Percentiles rank a stretch among this genome's conserved stretches.
Evolutionary conservation across 1,140 invertebrate genomes (phyloP).

Genomic region (Hycleus phaleratus): DNA sequence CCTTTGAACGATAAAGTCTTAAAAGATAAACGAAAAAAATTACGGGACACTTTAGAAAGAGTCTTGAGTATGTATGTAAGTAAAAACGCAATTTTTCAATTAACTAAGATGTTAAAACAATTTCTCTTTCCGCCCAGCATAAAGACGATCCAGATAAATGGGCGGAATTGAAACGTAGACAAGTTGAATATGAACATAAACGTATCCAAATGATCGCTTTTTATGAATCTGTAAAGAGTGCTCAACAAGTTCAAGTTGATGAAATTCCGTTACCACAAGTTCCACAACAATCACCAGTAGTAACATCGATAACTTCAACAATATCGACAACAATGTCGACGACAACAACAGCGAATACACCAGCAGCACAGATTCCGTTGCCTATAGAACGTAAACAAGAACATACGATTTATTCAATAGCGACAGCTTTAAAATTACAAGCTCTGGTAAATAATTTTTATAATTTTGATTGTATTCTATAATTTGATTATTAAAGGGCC

Average conservation of each 20-base stretch:
- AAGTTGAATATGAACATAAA: slow-evolving; percentile 89
- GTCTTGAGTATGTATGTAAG: slow-evolving; percentile 95
- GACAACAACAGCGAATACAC: slow-evolving; percentile 8
- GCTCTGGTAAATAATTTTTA: slow-evolving; percentile 24
- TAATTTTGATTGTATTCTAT: not conserved
- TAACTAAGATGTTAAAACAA: not conserved
- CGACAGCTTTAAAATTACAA: slow-evolving; percentile 38
- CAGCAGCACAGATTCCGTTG: slow-evolving; percentile 60
- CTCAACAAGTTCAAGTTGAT: slow-evolving; percentile 92
- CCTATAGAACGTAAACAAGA: slow-evolving; percentile 46
- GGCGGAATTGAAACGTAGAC: slow-evolving; percentile 81
- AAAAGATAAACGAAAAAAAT: slow-evolving; percentile 92
- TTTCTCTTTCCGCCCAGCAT: slow-evolving; percentile 53
- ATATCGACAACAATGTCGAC: too few species aligned
- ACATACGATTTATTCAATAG: slow-evolving; percentile 40
- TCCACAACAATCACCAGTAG: slow-evolving; percentile 33
- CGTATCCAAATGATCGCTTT: slow-evolving; percentile 79
- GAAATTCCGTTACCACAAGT: slow-evolving; percentile 85
- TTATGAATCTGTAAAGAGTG: slow-evolving; percentile 90
- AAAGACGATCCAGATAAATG: slow-evolving; percentile 96
- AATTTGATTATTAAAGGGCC: slow-evolving; percentile 21
- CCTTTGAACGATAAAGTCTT: slow-evolving; percentile 93
- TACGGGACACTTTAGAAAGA: slow-evolving; percentile 90
- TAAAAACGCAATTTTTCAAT: slow-evolving; percentile 36
- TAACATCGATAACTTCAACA: too few species aligned